Base-by-base conservation (phyloP, 30 jellyfish, hydroid and myxozoan genomes). In the Clytia hemisphaerica region DNA sequence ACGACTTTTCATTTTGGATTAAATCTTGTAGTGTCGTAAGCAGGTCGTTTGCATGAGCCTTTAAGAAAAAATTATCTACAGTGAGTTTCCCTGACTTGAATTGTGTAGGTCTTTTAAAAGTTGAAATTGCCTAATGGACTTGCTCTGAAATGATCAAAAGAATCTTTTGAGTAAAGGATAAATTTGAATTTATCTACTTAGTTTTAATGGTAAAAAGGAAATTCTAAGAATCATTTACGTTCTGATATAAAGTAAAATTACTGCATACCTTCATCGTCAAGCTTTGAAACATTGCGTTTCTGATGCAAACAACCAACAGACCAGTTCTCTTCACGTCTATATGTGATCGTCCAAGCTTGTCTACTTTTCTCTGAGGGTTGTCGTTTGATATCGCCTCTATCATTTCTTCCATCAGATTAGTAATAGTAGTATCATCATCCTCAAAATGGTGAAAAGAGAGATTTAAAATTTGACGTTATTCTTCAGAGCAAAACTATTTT, bases 21-120 rank as follows among this genome's bases (percentile, higher is more conserved):
- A n/a, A 40, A n/a, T 10, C 14, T 40, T 40, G 14, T n/a, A 40
- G n/a, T 10, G 10, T 40, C n/a, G 53, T 7, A 10, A 40, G n/a
- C 53, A 40, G n/a, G 53, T 40, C 53, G 53, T 40, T 40, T 40
- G 53, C 53, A n/a, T 40, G 53, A 40, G 53, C 53, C 53, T 40
- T 7, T 40, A 40, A 40, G n/a, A n/a, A n/a, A n/a, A n/a, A n/a
- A n/a, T n/a, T n/a, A n/a, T n/a, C n/a, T n/a, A n/a, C n/a, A n/a
- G n/a, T n/a, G n/a, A n/a, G n/a, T n/a, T n/a, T n/a, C n/a, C n/a
- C n/a, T n/a, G n/a, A n/a, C n/a, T n/a, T n/a, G n/a, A n/a, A n/a
- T n/a, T n/a, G n/a, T n/a, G n/a, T n/a, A n/a, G n/a, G n/a, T n/a
- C n/a, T n/a, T n/a, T n/a, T n/a, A n/a, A n/a, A n/a, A n/a, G n/a